Base-by-base conservation (phyloP, 2,113 vertebrate species). In the Podilymbus podiceps region DNA sequence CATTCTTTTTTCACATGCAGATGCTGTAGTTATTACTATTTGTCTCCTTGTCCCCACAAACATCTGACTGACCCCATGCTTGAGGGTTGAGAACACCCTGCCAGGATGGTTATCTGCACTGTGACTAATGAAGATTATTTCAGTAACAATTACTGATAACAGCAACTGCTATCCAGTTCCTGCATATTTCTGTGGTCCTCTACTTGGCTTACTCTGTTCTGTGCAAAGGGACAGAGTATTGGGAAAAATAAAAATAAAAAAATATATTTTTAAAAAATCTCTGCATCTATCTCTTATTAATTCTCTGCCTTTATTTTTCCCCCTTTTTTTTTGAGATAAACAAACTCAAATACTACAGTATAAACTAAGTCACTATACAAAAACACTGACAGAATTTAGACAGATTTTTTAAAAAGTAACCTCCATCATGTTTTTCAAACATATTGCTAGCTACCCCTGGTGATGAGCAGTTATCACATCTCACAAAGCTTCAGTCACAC, bases 381-480 rank as follows among this genome's bases (percentile, higher is more conserved):
- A 92, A 83, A 47, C 20, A 5, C 52, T 92, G 69, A 49, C 12
- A 83, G 59, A 85, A 76, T 18, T 35, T 42, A 52, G n/a, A 59
- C 2, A 66, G 35, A 81, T 46, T 75, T 79, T 59, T 58, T 18
- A 9, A 46, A 72, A 94, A 83, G 21, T 64, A 40, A 94, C 88
- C 86, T 93, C 49, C 19, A 5, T 60, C 35, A 28, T 14, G 81
- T 64, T 88, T 90, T 96, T 96, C 79, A 92, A 95, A 78, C 20
- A 40, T 31, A 84, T 12, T 71, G 35, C 63, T 59, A 56, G 6
- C 47, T 81, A 16, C 67, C 46, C 7, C 23, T 56, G 31, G 49
- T 88, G 58, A 95, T 79, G 74, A 95, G 69, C 60, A 81, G 76
- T 82, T 94, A 90, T 88, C 75, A 77, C 17, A 12, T 84, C 75